Evolutionary conservation across 2,797 vertebrate species (phyloP).

Genomic region (Gobionotothen gibberifrons): DNA sequence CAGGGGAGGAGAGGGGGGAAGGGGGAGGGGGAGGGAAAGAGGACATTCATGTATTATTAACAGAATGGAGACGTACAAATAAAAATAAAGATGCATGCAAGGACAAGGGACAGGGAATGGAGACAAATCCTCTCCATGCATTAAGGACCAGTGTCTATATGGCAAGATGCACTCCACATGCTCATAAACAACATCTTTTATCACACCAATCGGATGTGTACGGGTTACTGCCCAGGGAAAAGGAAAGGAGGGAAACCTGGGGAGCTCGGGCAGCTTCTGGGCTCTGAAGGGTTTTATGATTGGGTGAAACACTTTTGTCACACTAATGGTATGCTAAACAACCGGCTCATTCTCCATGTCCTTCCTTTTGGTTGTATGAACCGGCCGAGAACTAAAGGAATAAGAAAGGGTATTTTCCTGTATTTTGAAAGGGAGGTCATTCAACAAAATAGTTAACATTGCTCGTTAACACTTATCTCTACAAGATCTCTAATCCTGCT

Average conservation of each 20-base stretch:
- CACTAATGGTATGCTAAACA: constrained; percentile 43
- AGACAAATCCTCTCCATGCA: constrained; percentile 73
- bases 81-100: constrained; percentile 84
- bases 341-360: constrained; percentile 44
- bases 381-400: constrained; percentile 1
- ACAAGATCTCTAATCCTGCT: no score
- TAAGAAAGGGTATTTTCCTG: constrained; percentile 11
- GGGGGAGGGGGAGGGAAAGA: constrained; percentile 90
- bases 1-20: constrained; percentile 92
- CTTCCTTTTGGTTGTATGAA: constrained; percentile 36
- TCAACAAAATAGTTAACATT: no score
- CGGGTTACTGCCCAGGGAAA: constrained; percentile 30
- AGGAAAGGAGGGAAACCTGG: constrained; percentile 28
- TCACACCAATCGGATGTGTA: constrained; percentile 36
- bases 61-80: constrained; percentile 90
- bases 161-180: constrained; percentile 67
- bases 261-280: constrained; percentile 32
- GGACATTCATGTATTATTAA: constrained; percentile 98
- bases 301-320: constrained; percentile 36
- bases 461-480: no score
- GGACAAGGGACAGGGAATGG: constrained; percentile 79
- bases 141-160: constrained; percentile 53
- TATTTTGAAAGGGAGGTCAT: no score
- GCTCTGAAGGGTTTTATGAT: constrained; percentile 42
- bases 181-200: constrained; percentile 55